Base-by-base conservation (phyloP, 2,797 vertebrate genomes). In the Eleutherodactylus coqui region DNA sequence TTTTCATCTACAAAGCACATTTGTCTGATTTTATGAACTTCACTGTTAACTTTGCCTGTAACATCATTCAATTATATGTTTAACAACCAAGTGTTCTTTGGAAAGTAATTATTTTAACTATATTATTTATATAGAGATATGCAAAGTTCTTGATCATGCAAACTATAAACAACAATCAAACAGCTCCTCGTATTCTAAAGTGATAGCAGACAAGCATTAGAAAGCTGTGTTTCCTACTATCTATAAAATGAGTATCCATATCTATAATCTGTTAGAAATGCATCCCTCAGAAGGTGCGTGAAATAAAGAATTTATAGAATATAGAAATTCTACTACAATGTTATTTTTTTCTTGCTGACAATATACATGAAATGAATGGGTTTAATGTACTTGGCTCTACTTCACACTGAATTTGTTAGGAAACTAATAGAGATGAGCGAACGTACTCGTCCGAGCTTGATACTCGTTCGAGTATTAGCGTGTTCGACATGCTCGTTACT, bases 1-100 rank as follows among this genome's bases (percentile, higher is more conserved):
- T 92, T 94, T 93, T 93, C 91, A 92, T 92, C 92, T 94, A 90
- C 90, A 93, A 93, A 94, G 90, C 89, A 83, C 93, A 93, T 93
- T 91, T 93, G 91, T 91, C 91, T 93, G 85, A 82, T 92, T 95
- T 91, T 93, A 93, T 92, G 90, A 93, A 93, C 89, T 91, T 89
- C 88, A 92, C 80, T 89, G 91, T 91, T 91, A 81, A 85, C 86
- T 79, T 89, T 89, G 91, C 89, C 86, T 89, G 89, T 89, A 92
- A 93, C 92, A 83, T 88, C 90, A 88, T 90, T 94, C 92, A 94
- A 94, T 95, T 94, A 94, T 93, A 93, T 88, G 92, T 92, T 90
- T 92, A 94, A 94, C 89, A 92, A 90, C 89, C 91, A 85, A 87
- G 85, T 90, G 88, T 77, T 89, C 88, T 92, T 93, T 88, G 89